Conservation (phyloP, 1,140 invertebrate species). For the Listronotus bonariensis region DNA sequence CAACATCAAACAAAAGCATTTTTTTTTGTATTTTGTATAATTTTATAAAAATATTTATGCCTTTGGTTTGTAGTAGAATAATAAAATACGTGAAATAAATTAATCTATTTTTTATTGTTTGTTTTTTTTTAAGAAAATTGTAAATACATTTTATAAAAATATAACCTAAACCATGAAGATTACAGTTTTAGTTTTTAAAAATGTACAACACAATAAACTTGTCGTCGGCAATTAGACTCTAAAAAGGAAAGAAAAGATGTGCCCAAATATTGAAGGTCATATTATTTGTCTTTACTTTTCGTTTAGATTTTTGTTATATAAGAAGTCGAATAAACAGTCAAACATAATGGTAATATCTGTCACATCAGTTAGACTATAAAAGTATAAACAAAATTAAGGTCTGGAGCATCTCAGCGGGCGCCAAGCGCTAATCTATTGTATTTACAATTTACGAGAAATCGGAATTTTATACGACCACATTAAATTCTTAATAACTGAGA, state of each 20-base stretch:
- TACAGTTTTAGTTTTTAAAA: no score
- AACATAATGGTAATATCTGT: slow-evolving; percentile 25
- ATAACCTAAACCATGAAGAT: no score
- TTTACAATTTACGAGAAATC: slow-evolving; percentile 20
- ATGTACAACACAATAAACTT: no score
- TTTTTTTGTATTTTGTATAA: no score
- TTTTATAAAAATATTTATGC: no score
- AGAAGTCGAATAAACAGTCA: slow-evolving; percentile 16
- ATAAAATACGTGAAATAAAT: no score
- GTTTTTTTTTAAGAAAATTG: no score
- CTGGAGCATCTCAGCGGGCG: slow-evolving; percentile 14
- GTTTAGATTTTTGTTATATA: slow-evolving; percentile 14
- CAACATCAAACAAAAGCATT: no score
- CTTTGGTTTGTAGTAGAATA: no score
- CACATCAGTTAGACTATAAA: slow-evolving; percentile 14
- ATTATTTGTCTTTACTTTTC: slow-evolving; percentile 10
- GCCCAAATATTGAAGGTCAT: slow-evolving; percentile 1
- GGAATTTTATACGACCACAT: slow-evolving; percentile 23
- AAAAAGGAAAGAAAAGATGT: background rate
- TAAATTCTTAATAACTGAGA: slow-evolving; percentile 19
- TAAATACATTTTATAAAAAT: no score
- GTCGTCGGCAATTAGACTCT: no score
- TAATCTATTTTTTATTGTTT: no score
- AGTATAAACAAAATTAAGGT: slow-evolving; percentile 26
- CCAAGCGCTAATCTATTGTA: slow-evolving; percentile 20